These are phyloP conservation scores for Botia almorhae DNA, from an alignment of 2,797 vertebrate species.

Conservation along the genomic window DNA sequence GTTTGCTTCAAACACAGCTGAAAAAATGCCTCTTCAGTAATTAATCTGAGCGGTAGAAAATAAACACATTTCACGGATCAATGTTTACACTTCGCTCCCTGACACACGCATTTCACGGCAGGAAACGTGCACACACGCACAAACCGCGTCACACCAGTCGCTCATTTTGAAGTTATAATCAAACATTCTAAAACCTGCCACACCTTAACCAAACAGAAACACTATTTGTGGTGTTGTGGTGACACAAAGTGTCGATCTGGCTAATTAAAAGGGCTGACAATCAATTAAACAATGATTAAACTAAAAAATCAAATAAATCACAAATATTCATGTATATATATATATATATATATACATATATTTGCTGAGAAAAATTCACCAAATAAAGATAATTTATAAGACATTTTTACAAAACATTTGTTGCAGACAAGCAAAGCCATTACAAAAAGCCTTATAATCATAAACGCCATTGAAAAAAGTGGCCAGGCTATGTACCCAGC, in stretches of 20 bases:
- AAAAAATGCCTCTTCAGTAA: slow-evolving; percentile 76
- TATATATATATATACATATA: too few relatives aligned
- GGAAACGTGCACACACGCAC: slow-evolving; percentile 2
- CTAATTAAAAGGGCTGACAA: not conserved
- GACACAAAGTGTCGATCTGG: not conserved
- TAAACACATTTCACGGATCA: slow-evolving; percentile 83
- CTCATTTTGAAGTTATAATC: not conserved
- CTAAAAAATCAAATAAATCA: not conserved
- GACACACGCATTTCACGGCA: slow-evolving; percentile 8
- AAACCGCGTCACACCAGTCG: not conserved
- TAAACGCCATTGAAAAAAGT: too few relatives aligned
- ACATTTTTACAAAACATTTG: too few relatives aligned
- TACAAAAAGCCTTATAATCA: too few relatives aligned
- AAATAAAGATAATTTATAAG: too few relatives aligned
- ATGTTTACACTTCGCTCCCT: slow-evolving; percentile 72
- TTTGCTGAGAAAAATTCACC: too few relatives aligned
- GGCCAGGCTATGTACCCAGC: too few relatives aligned
- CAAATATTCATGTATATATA: not conserved
- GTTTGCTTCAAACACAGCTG: slow-evolving; percentile 69
- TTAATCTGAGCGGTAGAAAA: slow-evolving; percentile 77
- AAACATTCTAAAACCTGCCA: not conserved
- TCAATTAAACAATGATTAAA: not conserved
- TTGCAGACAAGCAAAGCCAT: too few relatives aligned
- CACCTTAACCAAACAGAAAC: not conserved
- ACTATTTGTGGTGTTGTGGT: too few relatives aligned